Evolutionary conservation across 2,797 vertebrate genomes (phyloP).

Genomic region (Enteromius thamalakanensis): DNA sequence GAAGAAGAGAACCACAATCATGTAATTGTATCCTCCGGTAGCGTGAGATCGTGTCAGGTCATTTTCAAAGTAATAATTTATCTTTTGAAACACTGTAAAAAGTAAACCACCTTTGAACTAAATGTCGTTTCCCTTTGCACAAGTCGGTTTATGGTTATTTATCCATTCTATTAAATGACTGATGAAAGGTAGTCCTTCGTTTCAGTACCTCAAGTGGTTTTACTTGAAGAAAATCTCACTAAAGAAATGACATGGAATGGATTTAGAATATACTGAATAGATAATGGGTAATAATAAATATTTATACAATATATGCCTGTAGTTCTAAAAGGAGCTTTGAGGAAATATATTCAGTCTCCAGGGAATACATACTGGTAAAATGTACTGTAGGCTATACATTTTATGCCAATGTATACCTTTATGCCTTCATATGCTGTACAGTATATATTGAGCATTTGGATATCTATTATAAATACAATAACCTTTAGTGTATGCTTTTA

Average conservation of each 20-base stretch:
- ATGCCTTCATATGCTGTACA: neutral
- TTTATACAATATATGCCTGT: neutral
- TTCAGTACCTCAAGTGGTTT: neutral
- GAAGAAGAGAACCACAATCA: constrained; percentile 52
- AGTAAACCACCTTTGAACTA: neutral
- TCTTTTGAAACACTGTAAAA: neutral
- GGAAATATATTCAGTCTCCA: neutral
- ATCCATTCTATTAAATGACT: neutral
- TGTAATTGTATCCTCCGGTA: constrained; percentile 50
- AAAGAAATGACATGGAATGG: neutral
- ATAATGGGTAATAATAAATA: neutral
- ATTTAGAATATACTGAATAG: neutral
- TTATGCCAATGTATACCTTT: neutral
- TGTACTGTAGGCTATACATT: neutral
- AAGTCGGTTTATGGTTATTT: neutral
- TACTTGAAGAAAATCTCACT: neutral
- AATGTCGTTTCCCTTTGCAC: neutral
- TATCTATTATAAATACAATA: neutral
- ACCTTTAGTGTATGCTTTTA: neutral
- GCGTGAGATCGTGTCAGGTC: constrained; percentile 42
- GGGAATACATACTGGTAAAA: neutral
- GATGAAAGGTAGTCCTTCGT: neutral
- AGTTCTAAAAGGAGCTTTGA: neutral
- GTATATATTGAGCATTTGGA: neutral
- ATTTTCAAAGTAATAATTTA: constrained; percentile 38